Evolutionary conservation across 2,113 vertebrate genomes (phyloP), one percentile per base, ranked within the genome.

Genomic region (Seriola aureovittata): DNA sequence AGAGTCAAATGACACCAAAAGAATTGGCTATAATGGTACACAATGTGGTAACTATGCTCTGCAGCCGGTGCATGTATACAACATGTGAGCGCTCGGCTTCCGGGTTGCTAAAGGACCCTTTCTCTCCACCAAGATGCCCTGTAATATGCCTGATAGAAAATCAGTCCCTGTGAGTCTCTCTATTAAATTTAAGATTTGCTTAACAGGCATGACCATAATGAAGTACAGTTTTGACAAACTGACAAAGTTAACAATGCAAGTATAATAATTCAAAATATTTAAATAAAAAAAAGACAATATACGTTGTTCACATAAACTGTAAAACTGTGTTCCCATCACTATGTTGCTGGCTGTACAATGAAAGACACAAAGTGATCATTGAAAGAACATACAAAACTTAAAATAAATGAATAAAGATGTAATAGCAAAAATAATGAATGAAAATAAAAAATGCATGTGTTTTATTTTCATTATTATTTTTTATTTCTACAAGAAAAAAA

Each of bases 121-220:
- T 19, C 5, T 10, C 3, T 29, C 40, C 1, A 3, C 0, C 17
- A 1, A 79, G 91, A 1, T 59, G 90, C 11, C 85, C 64, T 65
- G 0, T 4, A 32, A 40, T 42, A 19, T 92, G 93, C 94, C 94
- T 92, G 93, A 89, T 34, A 2, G 52, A 85, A 93, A 94, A 84
- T 42, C 29, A 1, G 3, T 14, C 9, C 1, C 3, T 1, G 4
- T n/a, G 6, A 16, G 8, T 32, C 5, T 59, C 0, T 55, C 6
- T 32, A 0, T 36, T 0, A 40, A 55, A 34, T 38, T 23, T 9
- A 12, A 4, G n/a, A 16, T 44, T 16, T 17, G 23, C 14, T 19
- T 5, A 44, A 42, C 3, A 29, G 5, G 0, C 16, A n/a, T 14
- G 0, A 4, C 23, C 4, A 69, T 19, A 1, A 23, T n/a, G 25